Base-by-base conservation (phyloP, 1,140 invertebrate species). In the Ceratina australensis region DNA sequence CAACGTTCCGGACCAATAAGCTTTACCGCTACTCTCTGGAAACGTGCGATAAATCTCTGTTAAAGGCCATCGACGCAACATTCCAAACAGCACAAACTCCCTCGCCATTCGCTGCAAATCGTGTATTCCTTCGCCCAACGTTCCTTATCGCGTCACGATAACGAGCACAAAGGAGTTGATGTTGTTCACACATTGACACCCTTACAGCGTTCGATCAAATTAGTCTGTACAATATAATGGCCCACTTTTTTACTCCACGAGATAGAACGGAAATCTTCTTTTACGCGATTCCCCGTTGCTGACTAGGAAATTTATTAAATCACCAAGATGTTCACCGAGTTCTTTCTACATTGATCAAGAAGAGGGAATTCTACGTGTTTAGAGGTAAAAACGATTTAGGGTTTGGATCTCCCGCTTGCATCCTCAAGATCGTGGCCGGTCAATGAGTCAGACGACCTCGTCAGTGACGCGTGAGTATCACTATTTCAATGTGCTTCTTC, bases 151-250 rank as follows among this genome's bases (percentile, higher is more conserved):
- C 10, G 2, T 42, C 33, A 42, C 33, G 33, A 42, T 42, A 10
- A 42, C 5, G 10, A 42, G 33, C 33, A 42, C 33, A 42, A 42
- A 42, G 2, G 33, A 8, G 33, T 42, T 42, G 5, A 42, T 42
- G 33, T 42, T 42, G 2, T 42, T 7, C 33, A 42, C 33, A 10
- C 33, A 78, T 26, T 42, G n/a, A n/a, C 50, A 12, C 22, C 59
- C 47, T n/a, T 61, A 22, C 4, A 64, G 50, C 22, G 60, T 78
- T 28, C 69, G 12, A 1, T n/a, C 57, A 72, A 72, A 65, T 72
- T 56, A 78, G 18, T 57, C 59, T 72, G 52, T 78, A 78, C 76
- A 72, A 64, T 72, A 72, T 72, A 72, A 72, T 78, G 69, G 76
- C 76, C 76, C 76, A 78, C 76, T 56, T 26, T 72, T 64, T 33